Conservation (phyloP, 1,140 invertebrate genomes). For the Hydropsyche tenuis region DNA sequence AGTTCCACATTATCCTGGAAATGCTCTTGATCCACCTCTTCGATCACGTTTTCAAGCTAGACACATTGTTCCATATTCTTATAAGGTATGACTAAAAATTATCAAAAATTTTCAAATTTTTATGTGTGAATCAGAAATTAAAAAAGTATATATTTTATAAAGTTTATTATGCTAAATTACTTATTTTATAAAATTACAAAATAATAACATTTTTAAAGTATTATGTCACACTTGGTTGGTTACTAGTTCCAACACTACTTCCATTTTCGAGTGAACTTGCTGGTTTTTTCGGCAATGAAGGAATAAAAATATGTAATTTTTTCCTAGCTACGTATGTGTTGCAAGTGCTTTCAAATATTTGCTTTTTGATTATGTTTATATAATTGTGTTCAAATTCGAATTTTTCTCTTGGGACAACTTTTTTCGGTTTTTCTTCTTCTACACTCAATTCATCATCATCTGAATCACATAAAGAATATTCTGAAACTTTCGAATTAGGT, state of each 20-base stretch:
- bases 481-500: background rate
- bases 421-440: constrained; percentile 23
- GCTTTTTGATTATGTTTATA: constrained; percentile 58
- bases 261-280: constrained; percentile 3
- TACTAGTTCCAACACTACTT: background rate
- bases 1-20: constrained; percentile 87
- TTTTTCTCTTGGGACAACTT: background rate
- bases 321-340: constrained; percentile 55
- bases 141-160: no score
- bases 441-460: constrained; percentile 7
- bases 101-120: no score
- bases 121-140: no score
- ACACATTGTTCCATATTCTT: constrained; percentile 72
- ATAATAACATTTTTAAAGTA: no score
- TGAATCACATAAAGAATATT: constrained; percentile 15
- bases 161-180: no score
- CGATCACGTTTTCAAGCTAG: constrained; percentile 93
- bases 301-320: constrained; percentile 75
- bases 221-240: no score
- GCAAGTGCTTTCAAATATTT: constrained; percentile 51
- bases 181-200: background rate
- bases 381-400: constrained; percentile 56
- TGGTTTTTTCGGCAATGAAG: constrained; percentile 62
- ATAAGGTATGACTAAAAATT: constrained; percentile 71
- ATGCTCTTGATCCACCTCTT: constrained; percentile 94